Evolutionary conservation across 2,113 vertebrate genomes (phyloP), one percentile per base, ranked within the genome.

Genomic region (Gila orcuttii): DNA sequence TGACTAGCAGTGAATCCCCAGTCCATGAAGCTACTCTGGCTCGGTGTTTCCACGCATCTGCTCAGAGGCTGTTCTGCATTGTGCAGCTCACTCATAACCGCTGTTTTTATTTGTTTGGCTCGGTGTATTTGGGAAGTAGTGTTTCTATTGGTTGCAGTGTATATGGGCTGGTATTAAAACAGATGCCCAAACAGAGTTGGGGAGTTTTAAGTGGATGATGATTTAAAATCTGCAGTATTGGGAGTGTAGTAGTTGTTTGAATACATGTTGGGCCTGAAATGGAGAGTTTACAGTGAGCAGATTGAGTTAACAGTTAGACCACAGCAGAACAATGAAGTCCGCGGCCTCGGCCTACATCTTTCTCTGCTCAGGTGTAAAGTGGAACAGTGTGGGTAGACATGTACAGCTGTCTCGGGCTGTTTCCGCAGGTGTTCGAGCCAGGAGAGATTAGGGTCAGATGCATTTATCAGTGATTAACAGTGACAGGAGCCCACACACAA

Each of bases 361-460:
- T 77, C 39, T 55, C 12, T 21, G 42, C 68, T 84, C 45, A n/a
- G n/a, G 62, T 42, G 33, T 12, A 21, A 55, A 36, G 39, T 39
- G 62, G 36, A 75, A 15, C 52, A 74, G 50, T 19, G 55, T 28
- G 36, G 47, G 59, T 21, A 17, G 71, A 45, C 57, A 55, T 60
- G 78, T 77, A 42, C 47, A 77, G 84, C 45, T 15, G 68, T 12
- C 50, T 28, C 25, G 19, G 7, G 64, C 62, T 50, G 11, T 77
- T 79, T 62, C 71, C 73, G 71, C 74, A 85, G 62, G 62, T 87
- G 85, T 85, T 75, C 88, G 55, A 78, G 71, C 86, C 36, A 11
- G 52, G 68, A 36, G 19, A 87, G 91, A 93, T 95, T 93, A 91
- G 86, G 91, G 87, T 93, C 91, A 91, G n/a, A 64, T 33, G 66